Base-by-base conservation (phyloP, 1,140 invertebrate genomes). In the Acromyrmex charruanus region DNA sequence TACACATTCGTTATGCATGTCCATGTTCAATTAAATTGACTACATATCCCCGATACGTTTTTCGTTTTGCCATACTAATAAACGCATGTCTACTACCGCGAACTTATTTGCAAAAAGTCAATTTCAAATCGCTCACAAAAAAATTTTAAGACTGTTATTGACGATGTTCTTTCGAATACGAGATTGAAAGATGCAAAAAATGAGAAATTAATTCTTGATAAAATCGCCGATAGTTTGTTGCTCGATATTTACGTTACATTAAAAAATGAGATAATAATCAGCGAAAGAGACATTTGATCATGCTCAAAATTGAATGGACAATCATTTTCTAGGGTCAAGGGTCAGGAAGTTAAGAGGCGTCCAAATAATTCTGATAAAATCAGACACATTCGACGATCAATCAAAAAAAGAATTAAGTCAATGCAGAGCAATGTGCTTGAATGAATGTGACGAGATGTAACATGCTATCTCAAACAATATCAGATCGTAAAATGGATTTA, bases 1-100 rank as follows among this genome's bases (percentile, higher is more conserved):
- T 65, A 89, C 85, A 91, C 85, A 90, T 93, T 92, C 61, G 89
- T 93, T 92, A 93, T 92, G 90, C 91, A 93, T 77, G 87, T 84
- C 91, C 81, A 87, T 81, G 88, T 89, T 77, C 65, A 93, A 58
- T 82, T 69, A 71, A 74, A 63, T 66, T 88, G 65, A 77, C 63
- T 88, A 90, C 87, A 39, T 82, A 63, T 90, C 65, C 53, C 53
- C 86, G 81, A 74, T n/a, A 53, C 61, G n/a, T n/a, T 53, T 28
- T 35, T 25, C 18, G 14, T 80, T 86, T 25, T 58, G 86, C 55
- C 49, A 61, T 79, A 88, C 25, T 61, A 28, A 72, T 75, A 69
- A 77, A 77, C 58, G 65, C 53, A 18, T 44, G 31, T 77, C 44
- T 58, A 39, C 5, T 14, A 25, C 0, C 3, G 28, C 51, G 6